Conservation (phyloP, 2,797 vertebrate genomes). For the Echeneis naucrates region DNA sequence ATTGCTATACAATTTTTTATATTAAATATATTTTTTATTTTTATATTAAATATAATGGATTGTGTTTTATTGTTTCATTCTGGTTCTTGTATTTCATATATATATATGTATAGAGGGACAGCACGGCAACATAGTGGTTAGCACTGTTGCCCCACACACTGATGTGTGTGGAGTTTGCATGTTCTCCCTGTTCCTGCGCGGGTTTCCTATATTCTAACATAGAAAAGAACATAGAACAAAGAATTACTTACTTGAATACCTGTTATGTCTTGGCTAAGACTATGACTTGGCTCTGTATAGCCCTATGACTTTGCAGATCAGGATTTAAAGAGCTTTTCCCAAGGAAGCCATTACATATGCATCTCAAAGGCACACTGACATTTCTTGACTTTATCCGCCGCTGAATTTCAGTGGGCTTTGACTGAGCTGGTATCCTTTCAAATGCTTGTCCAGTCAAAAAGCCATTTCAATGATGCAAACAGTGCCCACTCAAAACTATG, state of each 20-base stretch:
- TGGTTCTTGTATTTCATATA: no score
- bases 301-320: constrained; percentile 50
- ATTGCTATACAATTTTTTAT: no score
- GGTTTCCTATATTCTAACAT: no score
- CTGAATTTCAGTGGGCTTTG: constrained; percentile 56
- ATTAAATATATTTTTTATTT: no score
- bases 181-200: no score
- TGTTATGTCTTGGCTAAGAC: no score
- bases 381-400: constrained; percentile 57
- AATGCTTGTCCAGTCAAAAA: constrained; percentile 23
- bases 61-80: background rate
- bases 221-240: no score
- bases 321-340: constrained; percentile 62
- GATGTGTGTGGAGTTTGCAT: no score
- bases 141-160: no score
- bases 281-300: constrained; percentile 18
- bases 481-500: constrained; percentile 8
- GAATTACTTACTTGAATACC: background rate
- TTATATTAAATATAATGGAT: no score
- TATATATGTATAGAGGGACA: no score
- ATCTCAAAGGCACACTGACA: constrained; percentile 57
- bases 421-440: constrained; percentile 24
- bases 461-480: constrained; percentile 28
- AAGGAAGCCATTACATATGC: constrained; percentile 59
- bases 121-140: no score